phyloP scores from a whole-genome alignment of 2,113 vertebrate genomes.

The Hipposideros armiger region DNA sequence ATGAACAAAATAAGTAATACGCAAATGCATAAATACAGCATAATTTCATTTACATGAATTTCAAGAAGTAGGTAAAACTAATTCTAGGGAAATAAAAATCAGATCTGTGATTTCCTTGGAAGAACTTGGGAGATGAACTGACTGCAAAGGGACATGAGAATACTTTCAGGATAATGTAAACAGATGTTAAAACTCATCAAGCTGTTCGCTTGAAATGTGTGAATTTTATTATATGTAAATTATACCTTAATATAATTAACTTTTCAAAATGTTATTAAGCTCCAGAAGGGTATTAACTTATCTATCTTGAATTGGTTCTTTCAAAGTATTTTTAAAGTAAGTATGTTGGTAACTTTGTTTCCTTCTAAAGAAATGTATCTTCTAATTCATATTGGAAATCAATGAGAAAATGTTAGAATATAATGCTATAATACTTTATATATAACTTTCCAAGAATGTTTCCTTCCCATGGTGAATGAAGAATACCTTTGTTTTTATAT shows the following conservation, averaged over 20 bases:
- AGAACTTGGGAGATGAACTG: not conserved
- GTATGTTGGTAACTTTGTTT: not conserved
- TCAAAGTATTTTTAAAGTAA: conserved; percentile 26
- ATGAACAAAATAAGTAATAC: not conserved
- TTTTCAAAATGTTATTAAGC: not conserved
- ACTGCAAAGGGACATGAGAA: not conserved
- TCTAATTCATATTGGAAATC: not conserved
- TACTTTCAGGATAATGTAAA: not conserved
- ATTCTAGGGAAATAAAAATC: not conserved
- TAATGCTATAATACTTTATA: not conserved
- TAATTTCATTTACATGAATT: not conserved
- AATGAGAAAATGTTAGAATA: not conserved
- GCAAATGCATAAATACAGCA: not conserved
- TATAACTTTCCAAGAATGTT: not conserved
- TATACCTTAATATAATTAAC: not conserved
- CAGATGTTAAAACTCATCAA: not conserved
- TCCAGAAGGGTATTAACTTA: not conserved
- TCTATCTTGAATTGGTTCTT: not conserved
- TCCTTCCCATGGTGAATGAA: not conserved
- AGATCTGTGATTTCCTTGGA: not conserved
- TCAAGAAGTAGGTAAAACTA: not conserved
- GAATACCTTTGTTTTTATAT: not conserved
- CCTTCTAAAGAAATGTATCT: not conserved
- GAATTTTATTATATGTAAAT: not conserved
- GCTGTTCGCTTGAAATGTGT: not conserved